Conservation (phyloP, 2,888 invertebrate genomes). For the Xanthorhoe designata region DNA sequence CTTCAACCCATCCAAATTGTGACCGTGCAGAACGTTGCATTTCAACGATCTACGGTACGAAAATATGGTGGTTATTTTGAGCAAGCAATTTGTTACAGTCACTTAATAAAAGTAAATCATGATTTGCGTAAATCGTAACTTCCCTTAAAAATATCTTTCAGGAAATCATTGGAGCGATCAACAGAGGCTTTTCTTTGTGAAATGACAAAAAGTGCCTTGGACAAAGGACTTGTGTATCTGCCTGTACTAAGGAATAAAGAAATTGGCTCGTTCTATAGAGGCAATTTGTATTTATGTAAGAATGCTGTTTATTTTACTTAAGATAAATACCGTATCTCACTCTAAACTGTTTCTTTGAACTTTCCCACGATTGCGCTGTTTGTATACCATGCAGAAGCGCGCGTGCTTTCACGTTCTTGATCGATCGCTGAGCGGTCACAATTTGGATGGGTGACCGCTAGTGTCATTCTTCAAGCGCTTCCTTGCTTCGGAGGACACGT, state of each 20-base stretch:
- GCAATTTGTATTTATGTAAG: constrained; percentile 31
- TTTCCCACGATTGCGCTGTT: not conserved
- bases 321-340: not conserved
- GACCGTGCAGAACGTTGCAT: too few relatives aligned
- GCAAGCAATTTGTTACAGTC: not conserved
- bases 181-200: not conserved
- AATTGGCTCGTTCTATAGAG: constrained; percentile 37
- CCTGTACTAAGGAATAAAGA: constrained; percentile 31
- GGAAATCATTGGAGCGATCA: not conserved
- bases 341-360: not conserved
- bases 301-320: constrained; percentile 9
- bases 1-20: too few relatives aligned
- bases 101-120: not conserved
- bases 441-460: too few relatives aligned
- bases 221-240: constrained; percentile 10
- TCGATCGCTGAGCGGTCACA: too few relatives aligned
- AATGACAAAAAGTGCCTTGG: not conserved
- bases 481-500: too few relatives aligned
- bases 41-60: too few relatives aligned
- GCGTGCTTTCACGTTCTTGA: too few relatives aligned
- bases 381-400: too few relatives aligned
- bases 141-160: not conserved
- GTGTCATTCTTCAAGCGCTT: too few relatives aligned
- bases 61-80: not conserved
- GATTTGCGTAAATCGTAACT: not conserved